These are phyloP conservation scores for Lethrus apterus DNA, from an alignment of 1,140 invertebrate genomes.

Conservation along the genomic window DNA sequence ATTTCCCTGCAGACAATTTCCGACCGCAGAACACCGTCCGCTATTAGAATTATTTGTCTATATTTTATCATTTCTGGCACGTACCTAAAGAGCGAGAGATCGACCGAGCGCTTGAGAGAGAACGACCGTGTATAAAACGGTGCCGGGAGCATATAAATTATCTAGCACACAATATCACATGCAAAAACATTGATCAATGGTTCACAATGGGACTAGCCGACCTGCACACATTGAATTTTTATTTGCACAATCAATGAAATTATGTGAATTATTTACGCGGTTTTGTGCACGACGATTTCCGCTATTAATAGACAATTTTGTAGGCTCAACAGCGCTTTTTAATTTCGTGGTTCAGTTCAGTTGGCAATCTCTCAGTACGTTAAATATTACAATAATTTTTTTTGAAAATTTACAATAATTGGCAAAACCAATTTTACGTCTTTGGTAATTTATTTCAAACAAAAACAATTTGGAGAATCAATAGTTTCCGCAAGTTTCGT, in stretches of 20 bases:
- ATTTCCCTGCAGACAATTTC: no score
- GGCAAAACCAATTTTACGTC: no score
- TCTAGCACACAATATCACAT: conserved; percentile 25
- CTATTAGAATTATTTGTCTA: conserved; percentile 27
- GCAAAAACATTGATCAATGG: conserved; percentile 30
- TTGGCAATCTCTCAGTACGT: no score
- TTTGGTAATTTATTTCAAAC: no score
- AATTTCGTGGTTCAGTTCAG: no score
- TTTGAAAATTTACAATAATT: no score
- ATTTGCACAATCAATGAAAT: conserved; percentile 9
- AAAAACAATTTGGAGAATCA: no score
- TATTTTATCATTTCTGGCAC: conserved; percentile 27
- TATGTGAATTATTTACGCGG: conserved; percentile 10
- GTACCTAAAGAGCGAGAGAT: conserved; percentile 17
- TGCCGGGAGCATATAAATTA: conserved; percentile 18
- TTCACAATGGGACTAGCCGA: conserved; percentile 20
- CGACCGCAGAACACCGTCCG: conserved; percentile 17
- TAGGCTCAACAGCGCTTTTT: no score
- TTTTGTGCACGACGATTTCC: no score
- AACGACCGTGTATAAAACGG: conserved; percentile 1
- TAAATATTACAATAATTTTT: no score
- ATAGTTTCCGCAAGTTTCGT: no score
- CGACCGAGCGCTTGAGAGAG: neutral
- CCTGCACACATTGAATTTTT: conserved; percentile 10
- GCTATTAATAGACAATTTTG: no score